Evolutionary conservation across 2,113 vertebrate species (phyloP).

Genomic region (Manacus vitellinus): DNA sequence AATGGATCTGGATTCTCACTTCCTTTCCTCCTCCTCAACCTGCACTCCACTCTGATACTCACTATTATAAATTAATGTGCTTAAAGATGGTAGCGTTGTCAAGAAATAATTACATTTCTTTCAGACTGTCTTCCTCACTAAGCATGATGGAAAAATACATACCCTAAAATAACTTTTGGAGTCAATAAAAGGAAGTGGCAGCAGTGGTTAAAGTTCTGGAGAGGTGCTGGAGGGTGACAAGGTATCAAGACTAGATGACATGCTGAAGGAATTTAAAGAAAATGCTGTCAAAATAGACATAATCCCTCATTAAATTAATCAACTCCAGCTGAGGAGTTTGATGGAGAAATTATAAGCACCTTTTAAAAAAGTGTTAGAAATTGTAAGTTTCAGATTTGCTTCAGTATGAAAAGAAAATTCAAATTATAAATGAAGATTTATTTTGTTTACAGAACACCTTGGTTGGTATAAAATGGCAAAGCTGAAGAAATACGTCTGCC

Average conservation of each 20-base stretch:
- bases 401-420: not conserved
- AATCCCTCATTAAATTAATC: constrained; percentile 64
- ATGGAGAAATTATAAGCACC: constrained; percentile 16
- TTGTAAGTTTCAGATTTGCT: not conserved
- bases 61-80: not conserved
- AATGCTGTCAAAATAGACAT: constrained; percentile 54
- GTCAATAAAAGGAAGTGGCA: not conserved
- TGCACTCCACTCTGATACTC: not conserved
- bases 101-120: constrained; percentile 46
- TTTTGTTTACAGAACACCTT: constrained; percentile 13
- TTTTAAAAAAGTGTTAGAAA: not conserved
- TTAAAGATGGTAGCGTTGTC: not conserved
- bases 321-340: not conserved
- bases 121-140: constrained; percentile 17
- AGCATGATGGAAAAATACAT: constrained; percentile 4
- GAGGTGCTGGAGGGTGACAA: constrained; percentile 25
- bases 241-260: constrained; percentile 29
- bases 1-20: not conserved
- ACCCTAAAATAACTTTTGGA: constrained; percentile 39
- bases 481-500: not conserved
- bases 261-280: constrained; percentile 29
- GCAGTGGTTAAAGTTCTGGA: constrained; percentile 7
- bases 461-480: not conserved
- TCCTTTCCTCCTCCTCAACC: not conserved
- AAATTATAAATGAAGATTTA: constrained; percentile 10